A percentile compares a stretch with the other conserved stretches of the same genome.
Evolutionary conservation across 2,113 vertebrate genomes (phyloP).

Genomic region (crab-eating macaque (Macaca fascicularis)): T2T-MFA8v1.1 NC_088390.1:33245501-33246000

Average conservation of each 20-base stretch:
- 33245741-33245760: conserved; percentile 71
- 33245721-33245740: conserved; percentile 66
- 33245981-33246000: not conserved
- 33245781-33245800: conserved; percentile 53
- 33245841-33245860: not conserved
- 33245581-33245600: not conserved
- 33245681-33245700: conserved; percentile 53
- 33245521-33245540: not conserved
- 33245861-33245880: conserved; percentile 48
- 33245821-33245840: fast-evolving
- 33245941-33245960: no score
- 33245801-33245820: not conserved
- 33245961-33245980: fast-evolving
- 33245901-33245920: fast-evolving
- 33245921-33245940: no score
- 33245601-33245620: not conserved
- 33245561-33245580: not conserved
- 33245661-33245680: conserved; percentile 5
- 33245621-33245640: not conserved
- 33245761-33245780: conserved; percentile 68
- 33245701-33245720: conserved; percentile 54
- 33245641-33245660: not conserved
- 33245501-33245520: not conserved
- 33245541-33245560: not conserved
- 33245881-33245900: not conserved